These are phyloP conservation scores for Crotophaga sulcirostris DNA, from an alignment of 2,113 vertebrate species.

Conservation along the genomic window DNA sequence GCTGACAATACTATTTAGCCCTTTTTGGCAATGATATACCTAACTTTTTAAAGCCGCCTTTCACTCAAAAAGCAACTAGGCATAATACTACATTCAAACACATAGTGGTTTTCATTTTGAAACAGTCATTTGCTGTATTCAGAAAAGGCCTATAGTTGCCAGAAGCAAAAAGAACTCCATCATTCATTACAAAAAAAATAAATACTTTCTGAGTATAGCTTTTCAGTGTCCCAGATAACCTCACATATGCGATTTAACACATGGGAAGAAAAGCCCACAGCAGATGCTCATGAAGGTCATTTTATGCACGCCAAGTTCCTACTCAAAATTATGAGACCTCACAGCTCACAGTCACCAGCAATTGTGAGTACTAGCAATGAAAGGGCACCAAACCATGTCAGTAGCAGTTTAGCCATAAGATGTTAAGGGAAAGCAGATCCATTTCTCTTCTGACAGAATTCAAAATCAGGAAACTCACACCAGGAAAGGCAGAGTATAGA, in stretches of 20 bases:
- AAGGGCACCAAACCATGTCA: background rate
- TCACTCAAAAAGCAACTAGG: conserved; percentile 89
- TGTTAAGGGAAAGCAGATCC: conserved; percentile 1
- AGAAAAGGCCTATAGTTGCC: conserved; percentile 76
- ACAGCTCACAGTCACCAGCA: conserved; percentile 21
- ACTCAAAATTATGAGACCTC: conserved; percentile 51
- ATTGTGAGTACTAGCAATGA: conserved; percentile 21
- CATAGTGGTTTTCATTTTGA: conserved; percentile 83
- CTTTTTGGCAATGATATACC: conserved; percentile 98
- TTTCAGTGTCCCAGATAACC: conserved; percentile 71
- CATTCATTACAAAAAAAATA: conserved; percentile 72
- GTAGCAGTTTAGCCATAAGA: background rate
- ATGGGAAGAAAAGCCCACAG: conserved; percentile 1
- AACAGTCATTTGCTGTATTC: conserved; percentile 86
- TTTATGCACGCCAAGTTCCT: conserved; percentile 15
- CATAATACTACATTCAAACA: conserved; percentile 92
- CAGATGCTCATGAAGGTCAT: conserved; percentile 66
- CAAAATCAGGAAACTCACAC: background rate
- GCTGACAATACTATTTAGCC: conserved; percentile 98
- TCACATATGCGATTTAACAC: conserved; percentile 58
- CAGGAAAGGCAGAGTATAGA: background rate
- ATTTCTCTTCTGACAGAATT: background rate
- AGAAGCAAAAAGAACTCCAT: conserved; percentile 79
- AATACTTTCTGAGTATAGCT: conserved; percentile 62
- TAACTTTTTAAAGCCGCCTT: conserved; percentile 98